Percentiles rank a stretch among this genome's conserved stretches.
Evolutionary conservation across 1,140 invertebrate species (phyloP).

Genomic region (Eulimnadia texana): DNA sequence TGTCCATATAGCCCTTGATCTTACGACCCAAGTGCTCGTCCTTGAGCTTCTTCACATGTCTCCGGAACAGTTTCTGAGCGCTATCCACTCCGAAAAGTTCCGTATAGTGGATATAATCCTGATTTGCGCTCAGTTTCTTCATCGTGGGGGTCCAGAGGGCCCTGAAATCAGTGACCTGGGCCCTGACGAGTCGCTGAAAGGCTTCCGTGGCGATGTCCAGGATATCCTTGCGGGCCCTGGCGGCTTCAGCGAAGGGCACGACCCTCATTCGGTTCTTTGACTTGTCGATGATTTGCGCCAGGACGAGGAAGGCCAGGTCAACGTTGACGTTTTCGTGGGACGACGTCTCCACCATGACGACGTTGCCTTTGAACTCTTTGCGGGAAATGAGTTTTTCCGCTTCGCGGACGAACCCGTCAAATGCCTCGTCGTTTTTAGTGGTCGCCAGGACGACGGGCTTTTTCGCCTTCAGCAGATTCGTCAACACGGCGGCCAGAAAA

Average conservation of each 20-base stretch:
- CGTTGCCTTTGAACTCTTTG: constrained; percentile 79
- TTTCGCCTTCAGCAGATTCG: constrained; percentile 76
- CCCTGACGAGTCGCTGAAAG: constrained; percentile 64
- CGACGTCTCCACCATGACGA: constrained; percentile 85
- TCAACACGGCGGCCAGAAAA: constrained; percentile 61
- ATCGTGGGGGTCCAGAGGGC: constrained; percentile 70
- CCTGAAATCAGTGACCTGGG: constrained; percentile 65
- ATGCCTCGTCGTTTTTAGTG: constrained; percentile 90
- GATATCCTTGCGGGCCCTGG: constrained; percentile 68
- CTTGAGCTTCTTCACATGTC: constrained; percentile 68
- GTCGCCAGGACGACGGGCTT: constrained; percentile 90
- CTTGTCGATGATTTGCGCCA: constrained; percentile 83
- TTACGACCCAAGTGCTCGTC: constrained; percentile 69
- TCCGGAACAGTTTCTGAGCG: constrained; percentile 60
- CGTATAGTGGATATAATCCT: constrained; percentile 80
- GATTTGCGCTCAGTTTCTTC: constrained; percentile 70
- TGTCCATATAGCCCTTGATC: constrained; percentile 63
- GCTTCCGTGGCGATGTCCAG: constrained; percentile 77
- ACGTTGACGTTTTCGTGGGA: constrained; percentile 95
- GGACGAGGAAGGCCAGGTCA: constrained; percentile 77
- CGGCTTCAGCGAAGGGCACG: constrained; percentile 71
- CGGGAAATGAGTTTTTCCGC: constrained; percentile 72
- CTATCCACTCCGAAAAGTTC: constrained; percentile 78
- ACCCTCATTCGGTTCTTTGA: constrained; percentile 52
- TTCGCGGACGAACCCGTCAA: constrained; percentile 73